Conservation (phyloP, 2,797 vertebrate species). For the Luscinia luscinia region DNA sequence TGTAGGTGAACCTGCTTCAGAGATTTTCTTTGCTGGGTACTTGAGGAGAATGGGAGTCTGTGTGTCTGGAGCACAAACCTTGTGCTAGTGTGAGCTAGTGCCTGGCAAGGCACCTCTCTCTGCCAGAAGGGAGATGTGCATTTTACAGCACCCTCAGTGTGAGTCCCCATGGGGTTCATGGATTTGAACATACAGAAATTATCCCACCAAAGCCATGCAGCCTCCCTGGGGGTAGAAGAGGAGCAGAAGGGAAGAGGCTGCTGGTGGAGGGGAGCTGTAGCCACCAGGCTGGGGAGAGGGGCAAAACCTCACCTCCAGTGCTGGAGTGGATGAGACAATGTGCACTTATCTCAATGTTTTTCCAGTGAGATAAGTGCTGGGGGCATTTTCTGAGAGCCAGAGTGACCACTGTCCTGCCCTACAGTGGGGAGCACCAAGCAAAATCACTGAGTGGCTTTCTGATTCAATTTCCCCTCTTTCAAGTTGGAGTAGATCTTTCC, state of each 20-base stretch:
- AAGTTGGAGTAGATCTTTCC: background rate
- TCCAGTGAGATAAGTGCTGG: background rate
- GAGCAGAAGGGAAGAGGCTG: background rate
- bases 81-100: background rate
- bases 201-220: background rate
- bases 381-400: background rate
- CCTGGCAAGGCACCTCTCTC: background rate
- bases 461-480: background rate
- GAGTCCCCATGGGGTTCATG: rapidly evolving
- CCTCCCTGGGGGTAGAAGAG: background rate
- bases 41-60: background rate
- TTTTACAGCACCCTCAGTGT: rapidly evolving
- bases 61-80: background rate
- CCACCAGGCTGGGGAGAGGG: background rate
- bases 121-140: background rate
- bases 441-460: background rate
- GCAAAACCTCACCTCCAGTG: background rate
- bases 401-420: background rate
- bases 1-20: background rate
- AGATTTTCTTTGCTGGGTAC: background rate
- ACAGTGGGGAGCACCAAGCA: background rate
- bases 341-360: background rate
- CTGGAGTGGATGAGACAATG: background rate
- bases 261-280: rapidly evolving
- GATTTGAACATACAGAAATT: background rate